Percentiles rank a stretch among this genome's conserved stretches.
Evolutionary conservation across 1,140 invertebrate genomes (phyloP).

Genomic region (Cherax quadricarinatus): DNA sequence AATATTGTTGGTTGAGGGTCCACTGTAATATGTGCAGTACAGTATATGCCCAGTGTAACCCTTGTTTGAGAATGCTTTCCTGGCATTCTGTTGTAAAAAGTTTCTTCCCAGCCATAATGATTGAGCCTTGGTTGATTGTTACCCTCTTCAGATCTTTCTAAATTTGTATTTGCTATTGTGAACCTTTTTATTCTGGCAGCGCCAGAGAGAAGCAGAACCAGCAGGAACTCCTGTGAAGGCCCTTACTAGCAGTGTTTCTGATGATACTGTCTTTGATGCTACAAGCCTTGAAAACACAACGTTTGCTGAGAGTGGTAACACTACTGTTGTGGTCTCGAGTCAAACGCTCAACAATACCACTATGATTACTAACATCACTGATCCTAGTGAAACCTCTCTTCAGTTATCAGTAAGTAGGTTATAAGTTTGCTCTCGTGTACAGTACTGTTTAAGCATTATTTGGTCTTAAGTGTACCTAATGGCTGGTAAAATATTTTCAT

Average conservation of each 20-base stretch:
- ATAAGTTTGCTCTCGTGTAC: neutral
- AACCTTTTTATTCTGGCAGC: neutral
- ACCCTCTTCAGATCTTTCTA: too few species aligned
- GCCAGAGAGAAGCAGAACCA: neutral
- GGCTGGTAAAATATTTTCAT: too few species aligned
- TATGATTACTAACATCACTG: neutral
- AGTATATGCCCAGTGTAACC: too few species aligned
- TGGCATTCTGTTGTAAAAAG: too few species aligned
- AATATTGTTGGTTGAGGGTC: too few species aligned
- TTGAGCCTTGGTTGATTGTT: too few species aligned
- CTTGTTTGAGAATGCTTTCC: too few species aligned
- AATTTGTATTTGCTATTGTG: too few species aligned
- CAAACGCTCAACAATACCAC: neutral
- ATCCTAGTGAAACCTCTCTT: neutral
- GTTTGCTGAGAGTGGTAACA: neutral
- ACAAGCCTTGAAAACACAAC: neutral
- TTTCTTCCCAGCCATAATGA: too few species aligned
- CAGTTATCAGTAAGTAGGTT: neutral
- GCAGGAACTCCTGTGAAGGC: neutral
- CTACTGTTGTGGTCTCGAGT: neutral
- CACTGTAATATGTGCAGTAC: too few species aligned
- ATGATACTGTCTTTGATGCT: neutral
- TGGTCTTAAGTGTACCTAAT: too few species aligned
- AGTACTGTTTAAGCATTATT: too few species aligned
- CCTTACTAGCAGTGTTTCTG: neutral